Conservation (phyloP, 2,113 vertebrate genomes). For the Steatornis caripensis region DNA sequence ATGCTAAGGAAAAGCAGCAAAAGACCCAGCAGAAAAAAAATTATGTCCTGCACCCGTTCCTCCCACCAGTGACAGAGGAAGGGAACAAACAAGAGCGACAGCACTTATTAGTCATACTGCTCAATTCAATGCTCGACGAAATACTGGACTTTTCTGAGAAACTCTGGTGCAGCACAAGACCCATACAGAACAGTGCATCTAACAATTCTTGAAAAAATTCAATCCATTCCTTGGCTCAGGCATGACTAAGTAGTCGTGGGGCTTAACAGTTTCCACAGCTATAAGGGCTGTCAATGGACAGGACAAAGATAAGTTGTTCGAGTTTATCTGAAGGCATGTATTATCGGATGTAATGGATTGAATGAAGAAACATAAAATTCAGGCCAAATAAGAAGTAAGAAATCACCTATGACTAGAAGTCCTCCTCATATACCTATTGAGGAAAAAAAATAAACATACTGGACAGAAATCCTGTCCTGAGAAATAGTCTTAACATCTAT, state of each 20-base stretch:
- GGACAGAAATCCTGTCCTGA: background rate
- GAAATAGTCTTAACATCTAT: background rate
- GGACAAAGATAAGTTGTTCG: background rate
- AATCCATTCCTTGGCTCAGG: background rate
- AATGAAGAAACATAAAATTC: background rate
- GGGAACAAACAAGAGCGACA: background rate
- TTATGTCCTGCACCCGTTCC: too few relatives aligned
- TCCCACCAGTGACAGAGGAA: background rate
- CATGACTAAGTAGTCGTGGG: background rate
- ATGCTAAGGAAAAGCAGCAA: background rate
- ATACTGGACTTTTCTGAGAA: background rate
- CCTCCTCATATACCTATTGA: background rate
- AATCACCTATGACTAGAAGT: background rate
- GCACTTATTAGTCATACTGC: background rate
- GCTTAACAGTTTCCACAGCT: background rate
- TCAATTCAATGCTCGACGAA: background rate
- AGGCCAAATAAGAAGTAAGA: background rate
- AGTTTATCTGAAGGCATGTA: background rate
- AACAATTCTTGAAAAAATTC: background rate
- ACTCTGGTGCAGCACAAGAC: background rate
- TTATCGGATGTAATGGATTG: background rate
- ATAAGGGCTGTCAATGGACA: background rate
- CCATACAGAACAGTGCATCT: background rate
- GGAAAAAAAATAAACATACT: background rate
- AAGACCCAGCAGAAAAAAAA: background rate